These are phyloP conservation scores for Ctenomys sociabilis DNA, from an alignment of 2,113 vertebrate species.

Conservation along the genomic window DNA sequence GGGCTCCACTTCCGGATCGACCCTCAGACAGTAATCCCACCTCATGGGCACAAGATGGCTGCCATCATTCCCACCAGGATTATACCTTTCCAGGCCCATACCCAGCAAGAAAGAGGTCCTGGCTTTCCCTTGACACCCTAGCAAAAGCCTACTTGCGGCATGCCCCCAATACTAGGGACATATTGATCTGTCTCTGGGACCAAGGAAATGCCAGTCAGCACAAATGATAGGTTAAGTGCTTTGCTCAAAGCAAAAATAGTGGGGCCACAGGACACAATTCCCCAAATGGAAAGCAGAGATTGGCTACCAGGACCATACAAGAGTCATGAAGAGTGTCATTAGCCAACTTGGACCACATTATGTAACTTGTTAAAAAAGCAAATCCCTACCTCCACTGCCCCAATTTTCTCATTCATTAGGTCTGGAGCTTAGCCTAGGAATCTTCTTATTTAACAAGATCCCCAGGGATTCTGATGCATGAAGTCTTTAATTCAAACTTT, in stretches of 20 bases:
- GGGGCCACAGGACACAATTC: neutral
- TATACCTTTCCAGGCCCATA: neutral
- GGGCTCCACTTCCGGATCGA: neutral
- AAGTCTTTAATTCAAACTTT: constrained; percentile 59
- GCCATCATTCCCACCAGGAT: neutral
- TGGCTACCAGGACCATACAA: neutral
- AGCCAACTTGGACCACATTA: neutral
- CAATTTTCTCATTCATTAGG: constrained; percentile 44
- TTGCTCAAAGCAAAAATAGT: neutral
- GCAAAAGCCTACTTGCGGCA: neutral
- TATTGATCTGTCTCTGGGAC: neutral
- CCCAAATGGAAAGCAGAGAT: neutral
- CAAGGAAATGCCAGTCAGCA: neutral
- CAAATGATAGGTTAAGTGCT: neutral
- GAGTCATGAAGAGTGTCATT: neutral
- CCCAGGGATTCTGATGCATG: constrained; percentile 38
- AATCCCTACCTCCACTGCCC: neutral
- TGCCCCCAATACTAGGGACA: neutral
- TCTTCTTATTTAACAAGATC: constrained; percentile 60
- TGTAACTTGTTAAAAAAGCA: neutral
- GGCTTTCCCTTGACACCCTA: neutral
- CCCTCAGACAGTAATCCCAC: neutral
- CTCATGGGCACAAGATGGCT: neutral
- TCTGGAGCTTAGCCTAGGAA: neutral
- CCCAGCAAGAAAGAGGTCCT: neutral